A percentile compares a stretch with the other conserved stretches of the same genome.
phyloP scores from a whole-genome alignment of 2,888 invertebrate species.

The Tachina grossa region DNA sequence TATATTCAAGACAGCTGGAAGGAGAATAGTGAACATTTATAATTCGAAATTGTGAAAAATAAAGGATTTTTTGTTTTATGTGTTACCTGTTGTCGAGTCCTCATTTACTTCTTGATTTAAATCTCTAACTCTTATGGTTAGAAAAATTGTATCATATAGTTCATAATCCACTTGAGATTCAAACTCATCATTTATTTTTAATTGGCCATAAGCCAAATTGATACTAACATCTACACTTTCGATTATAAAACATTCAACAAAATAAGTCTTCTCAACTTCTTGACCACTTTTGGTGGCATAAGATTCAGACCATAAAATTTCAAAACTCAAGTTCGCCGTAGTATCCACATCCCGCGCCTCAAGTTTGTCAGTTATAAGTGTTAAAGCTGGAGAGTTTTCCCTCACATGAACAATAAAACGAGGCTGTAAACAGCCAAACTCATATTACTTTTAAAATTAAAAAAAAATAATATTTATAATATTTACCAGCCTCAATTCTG shows the following conservation, averaged over 20 bases:
- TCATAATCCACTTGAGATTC: slow-evolving; percentile 84
- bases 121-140: slow-evolving; percentile 84
- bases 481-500: slow-evolving; percentile 85
- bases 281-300: slow-evolving; percentile 85
- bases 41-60: neutral
- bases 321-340: slow-evolving; percentile 84
- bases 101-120: slow-evolving; percentile 83
- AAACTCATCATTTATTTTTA: slow-evolving; percentile 74
- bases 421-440: slow-evolving; percentile 52
- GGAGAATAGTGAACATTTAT: neutral
- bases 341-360: slow-evolving; percentile 86
- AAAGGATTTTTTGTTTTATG: neutral
- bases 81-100: slow-evolving; percentile 84
- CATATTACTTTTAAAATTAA: neutral
- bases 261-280: slow-evolving; percentile 66
- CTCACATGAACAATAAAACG: slow-evolving; percentile 83
- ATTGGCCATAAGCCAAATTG: slow-evolving; percentile 73
- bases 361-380: slow-evolving; percentile 82
- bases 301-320: slow-evolving; percentile 85
- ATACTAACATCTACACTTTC: slow-evolving; percentile 62
- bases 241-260: slow-evolving; percentile 76
- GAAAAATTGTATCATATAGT: slow-evolving; percentile 85
- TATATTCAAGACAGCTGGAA: slow-evolving; percentile 84
- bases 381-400: slow-evolving; percentile 84
- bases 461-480: neutral